Percentiles rank a stretch among this genome's conserved stretches.
Conservation (phyloP, 1,140 invertebrate genomes). For the Bombus superbus region DNA sequence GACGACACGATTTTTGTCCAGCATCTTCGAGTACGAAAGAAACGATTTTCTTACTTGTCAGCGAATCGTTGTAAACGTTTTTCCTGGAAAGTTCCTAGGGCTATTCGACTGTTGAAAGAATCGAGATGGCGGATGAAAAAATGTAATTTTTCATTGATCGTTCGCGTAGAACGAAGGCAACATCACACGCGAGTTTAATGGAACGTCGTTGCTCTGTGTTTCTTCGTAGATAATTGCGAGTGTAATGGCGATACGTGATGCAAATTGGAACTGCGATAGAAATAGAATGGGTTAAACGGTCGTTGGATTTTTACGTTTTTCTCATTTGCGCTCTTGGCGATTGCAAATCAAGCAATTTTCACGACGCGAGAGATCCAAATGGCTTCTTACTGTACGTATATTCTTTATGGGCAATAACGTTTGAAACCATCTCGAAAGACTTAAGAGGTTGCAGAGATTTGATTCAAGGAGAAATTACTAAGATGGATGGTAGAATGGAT, state of each 20-base stretch:
- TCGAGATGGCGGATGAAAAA: too few relatives aligned
- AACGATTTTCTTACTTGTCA: too few relatives aligned
- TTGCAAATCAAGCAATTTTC: neutral
- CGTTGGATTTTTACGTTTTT: neutral
- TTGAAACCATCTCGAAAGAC: neutral
- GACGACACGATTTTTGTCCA: too few relatives aligned
- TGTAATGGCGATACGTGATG: neutral
- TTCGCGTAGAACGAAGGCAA: too few relatives aligned
- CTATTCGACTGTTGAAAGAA: too few relatives aligned
- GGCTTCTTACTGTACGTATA: neutral
- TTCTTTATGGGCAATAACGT: slow-evolving; percentile 22
- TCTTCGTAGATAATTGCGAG: neutral
- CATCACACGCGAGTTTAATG: too few relatives aligned
- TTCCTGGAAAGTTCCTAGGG: too few relatives aligned
- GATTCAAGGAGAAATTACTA: neutral
- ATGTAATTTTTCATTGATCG: too few relatives aligned
- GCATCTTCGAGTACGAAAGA: too few relatives aligned
- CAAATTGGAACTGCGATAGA: neutral
- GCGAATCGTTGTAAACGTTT: too few relatives aligned
- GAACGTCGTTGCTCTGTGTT: neutral
- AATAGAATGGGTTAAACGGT: neutral
- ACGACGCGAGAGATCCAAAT: neutral
- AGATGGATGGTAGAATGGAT: neutral
- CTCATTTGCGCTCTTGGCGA: neutral
- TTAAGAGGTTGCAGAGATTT: neutral